Base-by-base conservation (phyloP, 1,140 invertebrate genomes). In the Riptortus pedestris region DNA sequence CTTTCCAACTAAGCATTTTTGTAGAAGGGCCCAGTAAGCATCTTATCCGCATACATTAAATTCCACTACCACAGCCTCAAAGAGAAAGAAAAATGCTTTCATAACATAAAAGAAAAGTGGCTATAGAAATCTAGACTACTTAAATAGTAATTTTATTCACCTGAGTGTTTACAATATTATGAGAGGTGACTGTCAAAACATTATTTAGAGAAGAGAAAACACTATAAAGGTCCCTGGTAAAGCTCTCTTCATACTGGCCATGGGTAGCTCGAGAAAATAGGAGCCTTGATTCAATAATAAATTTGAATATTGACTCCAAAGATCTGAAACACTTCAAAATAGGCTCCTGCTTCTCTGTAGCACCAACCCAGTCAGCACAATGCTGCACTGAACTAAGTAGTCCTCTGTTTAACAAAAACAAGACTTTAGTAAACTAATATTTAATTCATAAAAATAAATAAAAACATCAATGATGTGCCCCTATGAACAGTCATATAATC, bases 281-380 rank as follows among this genome's bases (percentile, higher is more conserved):
- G 18, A 90, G 73, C 26, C 94, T 79, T 29, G 93, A 96, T 67
- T 94, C 89, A 14, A 98, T 93, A 5, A 97, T 90, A 68, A 98
- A 85, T 69, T 96, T 93, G 75, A 97, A 93, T 69, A 98, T 91
- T 67, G 93, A 96, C 73, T 96, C 93, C 9, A 96, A 78, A 0
- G 92, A 92, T 59, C 87, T 83, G 65, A 94, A 92, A 71, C 91
- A 93, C 69, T 91, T 92, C 69, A 91, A 84, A 47, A 94, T 91
- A 0, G 90, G 86, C 70, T 93, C 89, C 67, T 92, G 90, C 51
- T 88, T 86, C 65, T 93, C 90, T 0, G 86, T 85, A 1, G 85
- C 83, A 1, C 83, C 83, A n/a, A 91, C 87, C 76, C 88, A 86
- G 63, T 93, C 90, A 0, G 93, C 90, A 75, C 93, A 94, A 71